These are phyloP conservation scores for Theristicus caerulescens DNA, from an alignment of 2,113 vertebrate species.

Conservation along the genomic window DNA sequence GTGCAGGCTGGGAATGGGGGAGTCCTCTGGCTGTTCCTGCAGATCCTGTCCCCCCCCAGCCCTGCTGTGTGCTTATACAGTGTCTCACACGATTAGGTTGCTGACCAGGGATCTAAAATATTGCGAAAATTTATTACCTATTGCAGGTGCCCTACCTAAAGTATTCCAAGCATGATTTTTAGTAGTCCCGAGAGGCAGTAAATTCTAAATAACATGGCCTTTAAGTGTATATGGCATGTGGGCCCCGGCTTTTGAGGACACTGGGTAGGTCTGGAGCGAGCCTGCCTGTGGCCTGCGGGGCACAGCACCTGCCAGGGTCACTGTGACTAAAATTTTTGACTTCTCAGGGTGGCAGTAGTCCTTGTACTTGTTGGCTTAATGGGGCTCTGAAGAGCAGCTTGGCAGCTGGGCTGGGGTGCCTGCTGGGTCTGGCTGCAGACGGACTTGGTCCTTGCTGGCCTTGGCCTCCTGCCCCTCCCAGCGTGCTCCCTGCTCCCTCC, in stretches of 20 bases:
- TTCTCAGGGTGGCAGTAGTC: accelerated
- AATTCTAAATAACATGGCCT: not conserved
- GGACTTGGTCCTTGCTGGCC: not conserved
- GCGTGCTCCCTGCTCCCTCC: not conserved
- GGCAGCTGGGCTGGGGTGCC: not conserved
- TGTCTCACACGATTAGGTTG: accelerated
- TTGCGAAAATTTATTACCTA: not conserved
- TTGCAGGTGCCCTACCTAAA: not conserved
- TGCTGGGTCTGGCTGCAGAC: not conserved
- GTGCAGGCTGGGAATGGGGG: not conserved
- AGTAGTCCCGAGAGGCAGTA: not conserved
- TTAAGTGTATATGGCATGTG: not conserved
- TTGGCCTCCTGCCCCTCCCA: not conserved
- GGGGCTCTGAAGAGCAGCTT: not conserved
- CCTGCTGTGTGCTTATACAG: not conserved
- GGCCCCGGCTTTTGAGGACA: not conserved
- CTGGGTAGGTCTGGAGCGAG: not conserved
- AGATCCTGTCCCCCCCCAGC: not conserved
- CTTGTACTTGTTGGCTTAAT: not conserved
- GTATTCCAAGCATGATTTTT: not conserved
- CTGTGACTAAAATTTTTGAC: not conserved
- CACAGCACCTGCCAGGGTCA: not conserved
- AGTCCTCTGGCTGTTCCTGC: not conserved
- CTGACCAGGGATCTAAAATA: not conserved
- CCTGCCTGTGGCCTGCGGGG: too few relatives aligned